Evolutionary conservation across 1,140 invertebrate genomes (phyloP), one percentile per base, ranked within the genome.

Genomic region (Macrobrachium nipponense): DNA sequence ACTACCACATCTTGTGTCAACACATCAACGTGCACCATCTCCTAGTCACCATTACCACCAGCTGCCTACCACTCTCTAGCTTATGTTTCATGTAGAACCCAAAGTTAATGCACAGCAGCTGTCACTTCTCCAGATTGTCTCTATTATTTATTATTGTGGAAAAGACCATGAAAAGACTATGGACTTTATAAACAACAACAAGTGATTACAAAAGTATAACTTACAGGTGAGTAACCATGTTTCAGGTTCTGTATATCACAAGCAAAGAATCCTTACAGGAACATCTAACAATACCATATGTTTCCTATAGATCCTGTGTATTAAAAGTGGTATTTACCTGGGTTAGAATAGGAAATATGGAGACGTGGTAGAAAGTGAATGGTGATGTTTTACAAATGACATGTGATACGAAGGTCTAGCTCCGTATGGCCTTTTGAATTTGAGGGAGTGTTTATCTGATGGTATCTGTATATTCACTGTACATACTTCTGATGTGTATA

Each of bases 1-100:
- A 88, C 79, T 58, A 80, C 82, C 20, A 88, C 87, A 12, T 88
- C 87, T 10, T 88, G 87, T 82, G 87, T 88, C 82, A 88, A 81
- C 80, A 88, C 87, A 58, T 88, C 87, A 36, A 88, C 87, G 18
- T 88, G 87, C 64, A 73, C 81, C 44, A 86, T 86, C 58, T 86
- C 77, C 84, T 86, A 86, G 84, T 86, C 84, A 86, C 59, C 27
- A 23, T 59, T 64, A 60, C 75, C 76, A 79, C 66, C 82, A 44
- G 62, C 82, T 44, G 44, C 64, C 75, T 58, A 14, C 23, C 27
- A 61, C 76, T 36, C 59, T 20, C 36, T 43, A 70, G 68, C 20
- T 70, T 70, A 14, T 23, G 20, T 23, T 70, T 70, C 15, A 23
- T 10, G 12, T 51, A 51, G 51, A 2, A 51, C 7, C 27, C 51